These are phyloP conservation scores for Formica selysi DNA, from an alignment of 1,140 invertebrate species.

Conservation along the genomic window DNA sequence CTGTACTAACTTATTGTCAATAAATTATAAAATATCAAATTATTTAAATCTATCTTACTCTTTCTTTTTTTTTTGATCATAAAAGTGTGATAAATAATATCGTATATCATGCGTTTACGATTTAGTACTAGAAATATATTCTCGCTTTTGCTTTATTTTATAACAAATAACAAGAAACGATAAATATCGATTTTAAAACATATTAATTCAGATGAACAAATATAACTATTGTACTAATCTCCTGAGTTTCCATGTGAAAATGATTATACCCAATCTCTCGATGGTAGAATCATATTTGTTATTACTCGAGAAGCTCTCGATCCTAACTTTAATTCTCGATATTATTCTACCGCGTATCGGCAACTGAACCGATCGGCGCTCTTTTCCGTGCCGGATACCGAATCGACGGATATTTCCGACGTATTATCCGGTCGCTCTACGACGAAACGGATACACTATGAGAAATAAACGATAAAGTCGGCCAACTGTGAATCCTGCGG, in stretches of 20 bases:
- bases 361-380: slow-evolving; percentile 33
- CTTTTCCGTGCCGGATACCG: slow-evolving; percentile 43
- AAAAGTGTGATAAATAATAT: neutral
- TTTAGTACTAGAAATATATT: neutral
- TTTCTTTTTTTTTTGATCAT: neutral
- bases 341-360: slow-evolving; percentile 21
- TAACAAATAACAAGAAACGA: neutral
- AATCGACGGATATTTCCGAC: slow-evolving; percentile 58
- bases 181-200: neutral
- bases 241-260: neutral
- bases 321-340: slow-evolving; percentile 20
- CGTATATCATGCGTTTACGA: neutral
- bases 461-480: slow-evolving; percentile 79
- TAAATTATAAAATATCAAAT: neutral
- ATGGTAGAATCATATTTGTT: slow-evolving; percentile 19
- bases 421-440: slow-evolving; percentile 31
- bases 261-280: neutral
- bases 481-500: slow-evolving; percentile 68
- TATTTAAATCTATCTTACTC: neutral
- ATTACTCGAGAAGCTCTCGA: slow-evolving; percentile 9
- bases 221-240: neutral
- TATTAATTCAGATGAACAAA: neutral
- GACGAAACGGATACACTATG: slow-evolving; percentile 53
- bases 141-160: neutral
- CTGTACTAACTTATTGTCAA: neutral